phyloP scores from a whole-genome alignment of 2,888 invertebrate genomes.

The Microplitis manilae region DNA sequence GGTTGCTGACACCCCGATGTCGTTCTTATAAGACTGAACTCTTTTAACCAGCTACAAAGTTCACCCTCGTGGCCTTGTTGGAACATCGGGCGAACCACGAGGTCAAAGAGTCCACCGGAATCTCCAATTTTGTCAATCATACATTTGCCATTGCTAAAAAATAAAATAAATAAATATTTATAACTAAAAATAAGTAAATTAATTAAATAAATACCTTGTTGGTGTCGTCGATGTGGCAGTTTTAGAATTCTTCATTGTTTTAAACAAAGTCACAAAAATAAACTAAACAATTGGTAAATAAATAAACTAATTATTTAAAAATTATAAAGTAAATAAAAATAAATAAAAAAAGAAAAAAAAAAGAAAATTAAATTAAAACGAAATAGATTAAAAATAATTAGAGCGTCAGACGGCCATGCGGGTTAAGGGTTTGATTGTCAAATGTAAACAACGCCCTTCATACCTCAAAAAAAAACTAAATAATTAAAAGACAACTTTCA shows the following conservation, averaged over 20 bases:
- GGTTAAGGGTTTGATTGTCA: background rate
- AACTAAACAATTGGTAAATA: background rate
- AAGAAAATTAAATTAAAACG: background rate
- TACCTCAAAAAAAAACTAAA: background rate
- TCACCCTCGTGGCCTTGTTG: constrained; percentile 74
- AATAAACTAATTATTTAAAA: background rate
- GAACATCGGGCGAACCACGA: constrained; percentile 73
- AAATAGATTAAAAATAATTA: background rate
- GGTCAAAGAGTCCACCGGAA: constrained; percentile 70
- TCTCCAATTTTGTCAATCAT: constrained; percentile 58
- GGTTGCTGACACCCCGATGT: constrained; percentile 67
- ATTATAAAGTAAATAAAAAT: background rate
- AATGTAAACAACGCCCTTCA: constrained; percentile 1
- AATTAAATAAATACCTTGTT: constrained; percentile 1
- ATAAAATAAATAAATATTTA: too few species aligned
- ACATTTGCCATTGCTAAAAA: constrained; percentile 51
- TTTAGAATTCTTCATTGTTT: background rate
- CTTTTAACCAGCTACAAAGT: constrained; percentile 74
- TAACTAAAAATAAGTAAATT: background rate
- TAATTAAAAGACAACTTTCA: background rate
- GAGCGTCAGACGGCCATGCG: constrained; percentile 1
- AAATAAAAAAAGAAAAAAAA: background rate
- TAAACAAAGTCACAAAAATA: background rate
- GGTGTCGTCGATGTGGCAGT: background rate
- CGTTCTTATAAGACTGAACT: constrained; percentile 72